phyloP scores from a whole-genome alignment of 2,797 vertebrate genomes.

The Chiloscyllium punctatum region DNA sequence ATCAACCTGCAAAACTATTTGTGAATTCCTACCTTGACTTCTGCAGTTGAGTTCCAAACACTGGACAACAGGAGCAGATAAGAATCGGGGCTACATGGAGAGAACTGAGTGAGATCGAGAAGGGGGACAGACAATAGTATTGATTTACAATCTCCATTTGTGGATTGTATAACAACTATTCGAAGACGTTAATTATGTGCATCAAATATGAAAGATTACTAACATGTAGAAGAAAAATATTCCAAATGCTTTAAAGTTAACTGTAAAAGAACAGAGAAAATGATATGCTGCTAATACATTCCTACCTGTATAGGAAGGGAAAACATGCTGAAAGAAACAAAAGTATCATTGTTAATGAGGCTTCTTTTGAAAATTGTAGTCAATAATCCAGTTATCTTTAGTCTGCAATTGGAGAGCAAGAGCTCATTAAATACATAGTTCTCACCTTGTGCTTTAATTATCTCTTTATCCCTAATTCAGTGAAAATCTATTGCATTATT shows the following conservation, averaged over 20 bases:
- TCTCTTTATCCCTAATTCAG: background rate
- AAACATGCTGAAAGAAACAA: background rate
- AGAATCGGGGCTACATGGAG: background rate
- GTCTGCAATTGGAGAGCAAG: background rate
- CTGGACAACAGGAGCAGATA: background rate
- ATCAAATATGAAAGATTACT: background rate
- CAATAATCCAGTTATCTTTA: background rate
- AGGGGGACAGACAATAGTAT: background rate
- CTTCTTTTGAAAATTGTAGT: background rate
- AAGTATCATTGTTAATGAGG: background rate
- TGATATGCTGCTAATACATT: background rate
- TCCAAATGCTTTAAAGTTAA: background rate
- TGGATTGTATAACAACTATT: background rate
- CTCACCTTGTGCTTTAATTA: background rate
- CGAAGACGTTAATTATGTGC: background rate
- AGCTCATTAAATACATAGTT: background rate
- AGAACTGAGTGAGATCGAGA: background rate
- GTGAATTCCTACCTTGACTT: background rate
- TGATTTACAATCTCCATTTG: background rate
- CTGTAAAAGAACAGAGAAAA: background rate
- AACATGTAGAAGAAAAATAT: background rate
- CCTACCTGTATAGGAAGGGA: background rate
- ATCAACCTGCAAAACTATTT: background rate
- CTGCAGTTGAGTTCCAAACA: background rate
- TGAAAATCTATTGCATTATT: background rate